Evolutionary conservation across 2,113 vertebrate species (phyloP).

Genomic region (Cacatua alba): DNA sequence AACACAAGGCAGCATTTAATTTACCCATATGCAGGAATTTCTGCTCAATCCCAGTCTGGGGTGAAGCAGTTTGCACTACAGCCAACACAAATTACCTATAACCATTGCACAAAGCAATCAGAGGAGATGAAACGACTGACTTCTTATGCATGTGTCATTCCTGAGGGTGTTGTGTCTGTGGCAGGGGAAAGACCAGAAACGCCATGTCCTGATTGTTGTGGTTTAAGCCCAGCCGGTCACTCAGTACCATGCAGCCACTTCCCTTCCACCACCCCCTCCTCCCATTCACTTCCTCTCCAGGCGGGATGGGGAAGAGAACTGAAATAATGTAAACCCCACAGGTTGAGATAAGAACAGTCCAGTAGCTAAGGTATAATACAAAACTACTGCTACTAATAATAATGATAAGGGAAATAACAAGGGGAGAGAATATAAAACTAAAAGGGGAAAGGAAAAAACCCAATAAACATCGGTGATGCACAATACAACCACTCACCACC

Average conservation of each 20-base stretch:
- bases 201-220: not conserved
- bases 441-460: too few relatives aligned
- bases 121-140: not conserved
- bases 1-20: not conserved
- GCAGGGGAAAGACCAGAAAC: not conserved
- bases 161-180: not conserved
- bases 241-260: not conserved
- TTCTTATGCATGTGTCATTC: not conserved
- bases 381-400: not conserved
- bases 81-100: constrained; percentile 50
- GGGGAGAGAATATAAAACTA: too few relatives aligned
- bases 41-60: constrained; percentile 56
- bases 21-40: constrained; percentile 75
- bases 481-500: too few relatives aligned
- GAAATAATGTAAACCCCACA: not conserved
- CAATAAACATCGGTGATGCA: too few relatives aligned
- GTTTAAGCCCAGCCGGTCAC: not conserved
- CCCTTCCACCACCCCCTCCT: not conserved
- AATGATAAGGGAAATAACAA: too few relatives aligned
- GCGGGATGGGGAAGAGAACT: not conserved
- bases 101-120: constrained; percentile 57
- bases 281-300: not conserved
- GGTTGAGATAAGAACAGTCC: not conserved
- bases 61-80: not conserved
- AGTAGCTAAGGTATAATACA: too few relatives aligned